Conservation (phyloP, 2,113 vertebrate genomes). For the Parus major region DNA sequence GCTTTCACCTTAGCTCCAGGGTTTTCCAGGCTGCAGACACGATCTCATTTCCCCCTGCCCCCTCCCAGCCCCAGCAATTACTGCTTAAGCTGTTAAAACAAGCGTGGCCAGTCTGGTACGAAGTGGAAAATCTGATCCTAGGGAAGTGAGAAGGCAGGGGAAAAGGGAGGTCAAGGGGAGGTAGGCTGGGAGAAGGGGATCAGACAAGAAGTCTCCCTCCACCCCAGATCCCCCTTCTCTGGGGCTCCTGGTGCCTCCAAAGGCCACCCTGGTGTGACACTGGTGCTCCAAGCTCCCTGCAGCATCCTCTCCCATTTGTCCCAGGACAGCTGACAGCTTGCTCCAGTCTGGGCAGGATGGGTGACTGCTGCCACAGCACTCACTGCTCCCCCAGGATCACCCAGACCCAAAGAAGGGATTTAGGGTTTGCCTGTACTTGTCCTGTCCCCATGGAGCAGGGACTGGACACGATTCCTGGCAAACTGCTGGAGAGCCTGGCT, state of each 20-base stretch:
- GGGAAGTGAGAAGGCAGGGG: not conserved
- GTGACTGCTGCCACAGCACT: not conserved
- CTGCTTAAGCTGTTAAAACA: slow-evolving; percentile 66
- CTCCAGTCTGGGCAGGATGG: not conserved
- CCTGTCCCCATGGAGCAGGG: accelerated
- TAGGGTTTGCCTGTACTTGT: not conserved
- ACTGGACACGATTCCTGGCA: accelerated
- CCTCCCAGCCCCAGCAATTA: slow-evolving; percentile 41
- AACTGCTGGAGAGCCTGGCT: not conserved
- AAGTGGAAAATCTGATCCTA: slow-evolving; percentile 62
- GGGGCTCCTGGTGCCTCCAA: not conserved
- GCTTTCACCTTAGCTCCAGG: slow-evolving; percentile 44
- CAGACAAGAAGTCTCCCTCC: not conserved
- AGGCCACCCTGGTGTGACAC: not conserved
- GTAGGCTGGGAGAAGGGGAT: not conserved
- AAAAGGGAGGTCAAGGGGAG: slow-evolving; percentile 51
- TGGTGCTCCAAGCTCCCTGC: accelerated
- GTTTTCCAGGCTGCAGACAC: slow-evolving; percentile 44
- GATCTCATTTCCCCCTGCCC: slow-evolving; percentile 50
- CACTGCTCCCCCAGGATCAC: accelerated
- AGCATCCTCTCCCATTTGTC: not conserved
- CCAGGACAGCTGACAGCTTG: not conserved
- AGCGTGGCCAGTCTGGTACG: slow-evolving; percentile 56
- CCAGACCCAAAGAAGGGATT: not conserved
- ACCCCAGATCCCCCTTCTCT: not conserved